Percentiles rank a stretch among this genome's conserved stretches.
Conservation (phyloP, 2,113 vertebrate species). For the Alouatta palliata region DNA sequence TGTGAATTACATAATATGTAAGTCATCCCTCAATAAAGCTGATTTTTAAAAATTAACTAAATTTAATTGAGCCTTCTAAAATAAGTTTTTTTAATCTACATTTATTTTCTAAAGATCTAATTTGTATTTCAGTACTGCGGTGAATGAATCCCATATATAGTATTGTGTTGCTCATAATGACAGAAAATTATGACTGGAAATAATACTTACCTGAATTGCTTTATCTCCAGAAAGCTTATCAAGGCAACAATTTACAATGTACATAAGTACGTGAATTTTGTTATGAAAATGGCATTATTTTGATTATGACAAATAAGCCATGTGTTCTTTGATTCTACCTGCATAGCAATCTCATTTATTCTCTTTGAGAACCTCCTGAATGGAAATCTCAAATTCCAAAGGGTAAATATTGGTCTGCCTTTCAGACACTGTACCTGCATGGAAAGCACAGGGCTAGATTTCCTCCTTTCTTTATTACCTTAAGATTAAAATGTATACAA, state of each 20-base stretch:
- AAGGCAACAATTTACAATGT: slow-evolving; percentile 11
- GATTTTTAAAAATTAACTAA: slow-evolving; percentile 20
- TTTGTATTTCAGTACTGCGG: not conserved
- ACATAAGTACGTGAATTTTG: not conserved
- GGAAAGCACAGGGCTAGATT: not conserved
- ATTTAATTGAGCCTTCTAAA: not conserved
- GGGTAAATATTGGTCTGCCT: not conserved
- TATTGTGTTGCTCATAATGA: slow-evolving; percentile 3
- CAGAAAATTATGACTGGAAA: not conserved
- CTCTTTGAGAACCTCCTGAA: not conserved
- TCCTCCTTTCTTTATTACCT: not conserved
- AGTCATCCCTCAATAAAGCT: slow-evolving; percentile 13
- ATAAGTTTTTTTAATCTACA: slow-evolving; percentile 5
- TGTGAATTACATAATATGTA: not conserved
- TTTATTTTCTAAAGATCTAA: slow-evolving; percentile 43
- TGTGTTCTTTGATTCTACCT: not conserved
- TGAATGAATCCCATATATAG: not conserved
- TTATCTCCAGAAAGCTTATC: not conserved
- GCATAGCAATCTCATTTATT: not conserved
- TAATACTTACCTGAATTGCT: slow-evolving; percentile 7
- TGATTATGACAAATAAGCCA: not conserved
- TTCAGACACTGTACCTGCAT: not conserved
- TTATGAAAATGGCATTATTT: slow-evolving; percentile 33
- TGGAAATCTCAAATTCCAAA: not conserved
- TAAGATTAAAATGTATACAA: not conserved